These are phyloP conservation scores for Hirtodrosophila histrioides DNA, from an alignment of 2,888 invertebrate species.

Conservation along the genomic window DNA sequence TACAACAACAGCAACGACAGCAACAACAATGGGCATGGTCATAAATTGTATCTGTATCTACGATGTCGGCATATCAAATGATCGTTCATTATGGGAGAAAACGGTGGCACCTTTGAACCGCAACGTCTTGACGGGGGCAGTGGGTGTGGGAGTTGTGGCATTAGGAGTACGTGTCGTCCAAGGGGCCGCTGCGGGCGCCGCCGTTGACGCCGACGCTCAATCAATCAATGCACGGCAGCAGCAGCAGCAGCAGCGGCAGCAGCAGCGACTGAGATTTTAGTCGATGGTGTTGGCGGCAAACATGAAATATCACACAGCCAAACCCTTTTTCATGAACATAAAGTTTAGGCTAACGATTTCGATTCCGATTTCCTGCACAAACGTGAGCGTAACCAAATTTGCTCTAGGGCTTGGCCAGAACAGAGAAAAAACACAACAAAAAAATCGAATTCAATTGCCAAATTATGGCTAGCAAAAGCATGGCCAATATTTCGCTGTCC, in stretches of 20 bases:
- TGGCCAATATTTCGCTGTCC: slow-evolving; percentile 70
- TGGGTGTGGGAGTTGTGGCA: slow-evolving; percentile 16
- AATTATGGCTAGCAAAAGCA: slow-evolving; percentile 69
- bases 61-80: slow-evolving; percentile 63
- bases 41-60: slow-evolving; percentile 52
- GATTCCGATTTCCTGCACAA: slow-evolving; percentile 74
- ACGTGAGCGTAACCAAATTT: slow-evolving; percentile 81
- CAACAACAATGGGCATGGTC: slow-evolving; percentile 35
- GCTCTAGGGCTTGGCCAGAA: slow-evolving; percentile 74
- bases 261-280: slow-evolving; percentile 30
- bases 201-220: slow-evolving; percentile 53
- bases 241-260: slow-evolving; percentile 28
- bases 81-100: slow-evolving; percentile 61
- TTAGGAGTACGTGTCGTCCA: slow-evolving; percentile 57
- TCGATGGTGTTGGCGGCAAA: slow-evolving; percentile 72
- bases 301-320: slow-evolving; percentile 76
- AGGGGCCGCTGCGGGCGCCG: slow-evolving; percentile 55
- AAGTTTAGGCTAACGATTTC: slow-evolving; percentile 65
- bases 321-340: slow-evolving; percentile 72
- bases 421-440: slow-evolving; percentile 25
- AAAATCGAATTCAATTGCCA: slow-evolving; percentile 76
- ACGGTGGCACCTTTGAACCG: slow-evolving; percentile 71
- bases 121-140: slow-evolving; percentile 43
- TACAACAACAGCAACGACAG: slow-evolving; percentile 23
- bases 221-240: slow-evolving; percentile 66